phyloP scores from a whole-genome alignment of 2,888 invertebrate species.

The Amaurobius ferox region DNA sequence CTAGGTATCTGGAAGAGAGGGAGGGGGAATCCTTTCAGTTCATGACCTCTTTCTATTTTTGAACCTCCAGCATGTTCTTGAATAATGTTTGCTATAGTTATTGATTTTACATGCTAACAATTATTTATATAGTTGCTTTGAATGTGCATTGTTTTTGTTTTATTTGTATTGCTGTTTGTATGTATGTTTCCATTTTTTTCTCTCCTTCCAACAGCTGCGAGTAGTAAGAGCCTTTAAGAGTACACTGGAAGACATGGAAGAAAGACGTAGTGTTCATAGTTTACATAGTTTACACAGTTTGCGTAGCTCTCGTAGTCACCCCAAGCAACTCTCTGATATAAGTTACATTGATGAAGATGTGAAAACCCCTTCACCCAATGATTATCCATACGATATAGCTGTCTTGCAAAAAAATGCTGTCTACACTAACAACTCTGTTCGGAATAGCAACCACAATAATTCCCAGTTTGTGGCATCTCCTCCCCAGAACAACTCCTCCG shows the following conservation, averaged over 20 bases:
- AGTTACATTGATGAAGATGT: constrained; percentile 87
- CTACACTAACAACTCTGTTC: constrained; percentile 72
- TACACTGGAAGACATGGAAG: constrained; percentile 99
- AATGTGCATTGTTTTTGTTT: constrained; percentile 41
- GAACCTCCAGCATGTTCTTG: constrained; percentile 18
- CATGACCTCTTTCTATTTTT: not conserved
- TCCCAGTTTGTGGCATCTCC: constrained; percentile 26
- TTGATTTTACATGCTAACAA: constrained; percentile 16
- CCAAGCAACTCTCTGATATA: constrained; percentile 88
- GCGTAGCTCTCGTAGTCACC: constrained; percentile 86
- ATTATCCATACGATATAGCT: constrained; percentile 74
- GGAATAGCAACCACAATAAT: constrained; percentile 69
- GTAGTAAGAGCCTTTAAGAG: constrained; percentile 99
- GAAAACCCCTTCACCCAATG: constrained; percentile 78
- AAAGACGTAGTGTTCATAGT: constrained; percentile 98
- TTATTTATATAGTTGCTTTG: constrained; percentile 31
- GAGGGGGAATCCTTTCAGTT: constrained; percentile 8
- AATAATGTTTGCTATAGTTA: constrained; percentile 26
- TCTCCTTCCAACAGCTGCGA: constrained; percentile 89
- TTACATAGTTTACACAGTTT: constrained; percentile 90
- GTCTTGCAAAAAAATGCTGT: constrained; percentile 73
- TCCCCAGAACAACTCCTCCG: constrained; percentile 28
- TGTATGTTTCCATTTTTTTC: constrained; percentile 74
- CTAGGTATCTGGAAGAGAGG: too few species aligned
- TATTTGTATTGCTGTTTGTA: constrained; percentile 74